phyloP scores from a whole-genome alignment of 2,113 vertebrate species.

The Macaca nemestrina region DNA sequence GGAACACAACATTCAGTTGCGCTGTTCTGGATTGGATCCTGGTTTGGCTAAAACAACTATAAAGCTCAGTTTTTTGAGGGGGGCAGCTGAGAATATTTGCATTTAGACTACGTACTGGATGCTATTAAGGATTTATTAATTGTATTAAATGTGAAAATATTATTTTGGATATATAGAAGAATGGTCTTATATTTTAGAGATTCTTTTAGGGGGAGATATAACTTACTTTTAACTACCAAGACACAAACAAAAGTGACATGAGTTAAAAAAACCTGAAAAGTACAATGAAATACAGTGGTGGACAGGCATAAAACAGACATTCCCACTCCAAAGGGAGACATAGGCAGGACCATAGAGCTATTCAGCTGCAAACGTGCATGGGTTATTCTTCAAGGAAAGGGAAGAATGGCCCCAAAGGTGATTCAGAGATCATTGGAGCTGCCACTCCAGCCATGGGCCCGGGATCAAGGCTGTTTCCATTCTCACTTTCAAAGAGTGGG shows the following conservation, averaged over 20 bases:
- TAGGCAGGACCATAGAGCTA: background rate
- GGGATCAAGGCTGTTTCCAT: background rate
- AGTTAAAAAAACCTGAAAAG: background rate
- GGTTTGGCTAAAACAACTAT: background rate
- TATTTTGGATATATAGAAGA: background rate
- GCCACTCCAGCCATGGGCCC: background rate
- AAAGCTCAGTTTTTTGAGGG: background rate
- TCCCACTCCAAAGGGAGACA: background rate
- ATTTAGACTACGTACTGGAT: background rate
- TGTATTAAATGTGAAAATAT: slow-evolving; percentile 16
- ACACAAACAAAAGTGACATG: background rate
- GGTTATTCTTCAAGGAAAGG: background rate
- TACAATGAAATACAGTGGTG: background rate
- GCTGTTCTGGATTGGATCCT: background rate
- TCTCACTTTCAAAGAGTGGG: background rate
- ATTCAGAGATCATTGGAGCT: background rate
- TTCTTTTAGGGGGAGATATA: background rate
- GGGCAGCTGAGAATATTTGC: background rate
- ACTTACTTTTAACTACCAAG: slow-evolving; percentile 30
- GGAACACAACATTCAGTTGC: background rate
- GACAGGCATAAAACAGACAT: background rate
- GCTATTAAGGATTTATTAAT: background rate
- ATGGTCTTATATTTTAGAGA: background rate
- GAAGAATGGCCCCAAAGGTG: background rate
- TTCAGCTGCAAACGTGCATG: background rate